phyloP scores from a whole-genome alignment of 2,888 invertebrate genomes.

The Agrilus biguttatus region DNA sequence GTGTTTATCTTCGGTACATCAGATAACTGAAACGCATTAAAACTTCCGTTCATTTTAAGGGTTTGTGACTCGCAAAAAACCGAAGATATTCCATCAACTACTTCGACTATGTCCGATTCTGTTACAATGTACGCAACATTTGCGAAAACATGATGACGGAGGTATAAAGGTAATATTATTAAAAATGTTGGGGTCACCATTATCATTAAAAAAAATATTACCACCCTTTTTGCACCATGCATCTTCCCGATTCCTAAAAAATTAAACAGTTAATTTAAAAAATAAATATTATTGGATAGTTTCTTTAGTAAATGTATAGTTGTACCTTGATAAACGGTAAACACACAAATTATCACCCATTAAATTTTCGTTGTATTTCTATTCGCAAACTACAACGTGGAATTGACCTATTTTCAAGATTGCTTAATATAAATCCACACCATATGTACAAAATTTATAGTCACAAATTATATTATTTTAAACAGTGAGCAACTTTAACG shows the following conservation, averaged over 20 bases:
- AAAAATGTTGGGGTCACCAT: slow-evolving; percentile 60
- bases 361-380: no score
- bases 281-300: background rate
- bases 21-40: slow-evolving; percentile 30
- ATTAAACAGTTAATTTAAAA: slow-evolving; percentile 1
- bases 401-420: no score
- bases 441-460: no score
- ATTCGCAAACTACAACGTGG: no score
- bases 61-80: slow-evolving; percentile 70
- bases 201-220: slow-evolving; percentile 63
- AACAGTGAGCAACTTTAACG: no score
- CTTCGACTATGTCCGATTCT: slow-evolving; percentile 73
- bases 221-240: slow-evolving; percentile 65
- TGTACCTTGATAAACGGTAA: no score
- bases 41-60: slow-evolving; percentile 57
- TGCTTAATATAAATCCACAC: no score
- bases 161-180: slow-evolving; percentile 62
- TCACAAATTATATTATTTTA: no score
- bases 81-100: slow-evolving; percentile 68
- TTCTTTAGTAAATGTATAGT: no score
- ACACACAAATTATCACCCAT: no score
- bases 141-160: slow-evolving; percentile 61
- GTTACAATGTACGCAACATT: slow-evolving; percentile 66
- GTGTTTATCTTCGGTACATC: slow-evolving; percentile 49
- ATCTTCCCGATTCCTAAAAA: slow-evolving; percentile 53